Evolutionary conservation across 1,140 invertebrate species (phyloP).

Genomic region (Drosophila fuyamai): DNA sequence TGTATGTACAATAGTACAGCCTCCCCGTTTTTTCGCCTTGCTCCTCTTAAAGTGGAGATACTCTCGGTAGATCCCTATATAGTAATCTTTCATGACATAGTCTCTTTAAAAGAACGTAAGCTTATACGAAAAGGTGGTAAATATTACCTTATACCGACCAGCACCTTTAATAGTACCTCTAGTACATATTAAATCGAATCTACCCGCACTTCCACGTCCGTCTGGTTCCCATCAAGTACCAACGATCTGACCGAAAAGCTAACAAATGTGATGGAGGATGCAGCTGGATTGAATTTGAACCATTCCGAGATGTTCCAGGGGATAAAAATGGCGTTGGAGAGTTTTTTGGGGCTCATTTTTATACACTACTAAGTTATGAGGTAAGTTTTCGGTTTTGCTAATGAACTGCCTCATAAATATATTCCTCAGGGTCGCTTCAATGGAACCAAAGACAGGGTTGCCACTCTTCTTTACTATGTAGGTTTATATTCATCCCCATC

Average conservation of each 20-base stretch:
- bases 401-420: too few species aligned
- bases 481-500: not conserved
- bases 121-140: not conserved
- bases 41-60: constrained; percentile 33
- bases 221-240: not conserved
- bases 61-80: constrained; percentile 28
- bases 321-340: constrained; percentile 29
- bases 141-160: not conserved
- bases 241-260: not conserved
- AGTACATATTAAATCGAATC: too few species aligned
- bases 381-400: too few species aligned
- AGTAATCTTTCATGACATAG: constrained; percentile 17
- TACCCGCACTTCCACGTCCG: constrained; percentile 17
- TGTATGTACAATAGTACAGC: constrained; percentile 19
- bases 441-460: not conserved
- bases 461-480: constrained; percentile 29
- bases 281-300: constrained; percentile 7
- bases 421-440: not conserved
- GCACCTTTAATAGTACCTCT: not conserved
- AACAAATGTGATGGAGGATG: not conserved
- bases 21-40: constrained; percentile 20
- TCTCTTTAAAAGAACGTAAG: not conserved
- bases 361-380: not conserved
- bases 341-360: constrained; percentile 2
- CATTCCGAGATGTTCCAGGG: constrained; percentile 17